Conservation (phyloP, 2,888 invertebrate genomes). For the Elegia similella region DNA sequence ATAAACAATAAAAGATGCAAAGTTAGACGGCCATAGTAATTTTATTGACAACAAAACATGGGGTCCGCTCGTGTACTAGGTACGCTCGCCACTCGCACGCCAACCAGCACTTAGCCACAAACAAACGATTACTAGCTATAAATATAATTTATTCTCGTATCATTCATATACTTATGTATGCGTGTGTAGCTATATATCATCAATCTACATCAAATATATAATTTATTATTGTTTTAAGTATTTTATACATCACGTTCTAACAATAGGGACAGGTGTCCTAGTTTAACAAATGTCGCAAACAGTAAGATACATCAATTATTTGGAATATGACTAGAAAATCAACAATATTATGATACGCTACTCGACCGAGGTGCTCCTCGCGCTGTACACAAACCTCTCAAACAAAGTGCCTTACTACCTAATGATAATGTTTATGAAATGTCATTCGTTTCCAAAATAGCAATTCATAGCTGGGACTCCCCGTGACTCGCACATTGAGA, state of each 20-base stretch:
- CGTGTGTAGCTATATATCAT: slow-evolving; percentile 14
- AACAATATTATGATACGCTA: neutral
- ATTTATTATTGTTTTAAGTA: slow-evolving; percentile 6
- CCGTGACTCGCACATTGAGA: neutral
- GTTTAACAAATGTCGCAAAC: neutral
- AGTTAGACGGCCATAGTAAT: slow-evolving; percentile 47
- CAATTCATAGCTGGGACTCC: neutral
- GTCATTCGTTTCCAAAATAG: neutral
- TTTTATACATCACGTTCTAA: slow-evolving; percentile 11
- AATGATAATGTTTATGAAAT: slow-evolving; percentile 10
- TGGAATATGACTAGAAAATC: slow-evolving; percentile 8
- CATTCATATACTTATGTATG: slow-evolving; percentile 7
- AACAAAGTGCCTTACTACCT: neutral
- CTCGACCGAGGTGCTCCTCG: neutral
- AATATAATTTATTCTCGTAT: slow-evolving; percentile 25
- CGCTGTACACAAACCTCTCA: neutral
- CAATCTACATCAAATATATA: slow-evolving; percentile 4
- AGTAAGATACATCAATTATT: neutral
- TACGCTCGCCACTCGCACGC: slow-evolving; percentile 35
- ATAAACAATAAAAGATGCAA: slow-evolving; percentile 25
- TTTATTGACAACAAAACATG: slow-evolving; percentile 72
- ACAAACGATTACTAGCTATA: slow-evolving; percentile 23
- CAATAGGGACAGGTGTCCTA: slow-evolving; percentile 6
- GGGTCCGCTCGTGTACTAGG: slow-evolving; percentile 41
- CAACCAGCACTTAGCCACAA: slow-evolving; percentile 21